A percentile compares a stretch with the other conserved stretches of the same genome.
Conservation (phyloP, 2,113 vertebrate species). For the Myrmophylax atrothorax region DNA sequence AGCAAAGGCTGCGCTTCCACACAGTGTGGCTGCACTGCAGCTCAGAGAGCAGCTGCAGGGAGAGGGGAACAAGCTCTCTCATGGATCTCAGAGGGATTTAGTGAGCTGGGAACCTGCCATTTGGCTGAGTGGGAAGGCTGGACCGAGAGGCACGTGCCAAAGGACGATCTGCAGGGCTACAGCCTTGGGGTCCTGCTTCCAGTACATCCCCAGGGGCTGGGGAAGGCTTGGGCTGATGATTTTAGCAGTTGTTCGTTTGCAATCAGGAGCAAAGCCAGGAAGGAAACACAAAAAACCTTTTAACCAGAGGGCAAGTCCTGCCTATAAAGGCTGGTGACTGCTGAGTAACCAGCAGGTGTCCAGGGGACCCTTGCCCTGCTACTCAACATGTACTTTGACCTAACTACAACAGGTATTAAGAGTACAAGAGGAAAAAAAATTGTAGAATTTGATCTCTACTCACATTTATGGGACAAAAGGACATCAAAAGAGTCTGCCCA, state of each 20-base stretch:
- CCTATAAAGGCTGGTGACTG: background rate
- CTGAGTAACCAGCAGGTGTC: background rate
- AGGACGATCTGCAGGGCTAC: accelerated
- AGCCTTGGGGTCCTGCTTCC: background rate
- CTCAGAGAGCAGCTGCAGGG: background rate
- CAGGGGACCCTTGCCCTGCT: background rate
- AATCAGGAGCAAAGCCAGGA: background rate
- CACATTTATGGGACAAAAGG: constrained; percentile 84
- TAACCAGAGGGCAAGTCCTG: background rate
- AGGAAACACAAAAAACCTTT: background rate
- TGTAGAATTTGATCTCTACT: constrained; percentile 58
- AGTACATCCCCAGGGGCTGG: background rate
- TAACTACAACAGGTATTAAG: background rate
- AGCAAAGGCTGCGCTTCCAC: background rate
- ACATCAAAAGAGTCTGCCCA: constrained; percentile 85
- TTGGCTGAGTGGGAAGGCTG: background rate
- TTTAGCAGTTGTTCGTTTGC: background rate
- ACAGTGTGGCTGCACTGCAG: accelerated
- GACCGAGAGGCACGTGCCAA: background rate
- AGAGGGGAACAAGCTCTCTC: background rate
- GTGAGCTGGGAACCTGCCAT: background rate
- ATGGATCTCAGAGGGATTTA: accelerated
- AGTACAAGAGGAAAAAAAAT: background rate
- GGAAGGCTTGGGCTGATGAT: background rate
- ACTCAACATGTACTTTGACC: background rate